phyloP scores from a whole-genome alignment of 2,113 vertebrate genomes.

The Pogona vitticeps region DNA sequence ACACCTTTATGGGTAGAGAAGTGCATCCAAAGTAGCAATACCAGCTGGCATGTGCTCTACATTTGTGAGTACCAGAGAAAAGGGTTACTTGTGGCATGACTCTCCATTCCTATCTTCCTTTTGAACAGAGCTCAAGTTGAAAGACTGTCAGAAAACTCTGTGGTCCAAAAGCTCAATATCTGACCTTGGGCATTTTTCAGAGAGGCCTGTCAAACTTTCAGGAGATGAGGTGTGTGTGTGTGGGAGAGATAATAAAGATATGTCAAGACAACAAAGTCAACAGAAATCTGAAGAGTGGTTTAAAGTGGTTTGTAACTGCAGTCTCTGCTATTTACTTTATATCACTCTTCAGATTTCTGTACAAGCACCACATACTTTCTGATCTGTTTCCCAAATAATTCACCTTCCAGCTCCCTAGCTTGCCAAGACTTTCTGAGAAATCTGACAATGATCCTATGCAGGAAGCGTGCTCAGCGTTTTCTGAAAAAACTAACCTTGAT shows the following conservation, averaged over 20 bases:
- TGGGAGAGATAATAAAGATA: too few species aligned
- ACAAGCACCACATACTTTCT: neutral
- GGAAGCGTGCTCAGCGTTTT: neutral
- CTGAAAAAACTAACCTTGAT: slow-evolving; percentile 17
- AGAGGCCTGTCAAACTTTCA: neutral
- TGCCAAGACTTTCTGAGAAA: neutral
- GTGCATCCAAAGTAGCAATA: too few species aligned
- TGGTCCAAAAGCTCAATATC: neutral
- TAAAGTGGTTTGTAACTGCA: too few species aligned
- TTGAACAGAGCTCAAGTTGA: neutral
- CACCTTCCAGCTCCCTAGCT: neutral
- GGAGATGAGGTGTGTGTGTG: too few species aligned
- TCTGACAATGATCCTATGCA: neutral
- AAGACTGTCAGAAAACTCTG: neutral
- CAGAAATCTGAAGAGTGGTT: too few species aligned
- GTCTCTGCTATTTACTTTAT: neutral
- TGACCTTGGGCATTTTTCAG: too few species aligned
- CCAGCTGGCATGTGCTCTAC: too few species aligned
- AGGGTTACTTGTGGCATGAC: too few species aligned
- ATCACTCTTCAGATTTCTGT: neutral
- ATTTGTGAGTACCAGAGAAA: too few species aligned
- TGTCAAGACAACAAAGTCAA: too few species aligned
- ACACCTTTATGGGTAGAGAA: too few species aligned
- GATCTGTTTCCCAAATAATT: neutral
- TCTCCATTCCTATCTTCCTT: too few species aligned